Evolutionary conservation across 2,113 vertebrate genomes (phyloP).

Genomic region (Takifugu flavidus): DNA sequence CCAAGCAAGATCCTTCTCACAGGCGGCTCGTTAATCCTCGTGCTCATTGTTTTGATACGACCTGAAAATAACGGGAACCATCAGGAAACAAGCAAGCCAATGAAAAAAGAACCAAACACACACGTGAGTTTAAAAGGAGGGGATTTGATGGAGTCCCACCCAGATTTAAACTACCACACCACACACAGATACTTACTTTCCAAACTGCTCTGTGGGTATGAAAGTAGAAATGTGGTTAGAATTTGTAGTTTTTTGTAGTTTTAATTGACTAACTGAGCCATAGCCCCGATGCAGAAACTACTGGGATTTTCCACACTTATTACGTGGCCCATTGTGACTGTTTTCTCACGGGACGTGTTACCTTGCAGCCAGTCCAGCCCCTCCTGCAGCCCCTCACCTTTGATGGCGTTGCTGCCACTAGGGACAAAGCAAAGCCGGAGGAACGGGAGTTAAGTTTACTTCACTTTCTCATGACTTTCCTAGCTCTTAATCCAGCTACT

Average conservation of each 20-base stretch:
- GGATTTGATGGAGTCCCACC: slow-evolving; percentile 7
- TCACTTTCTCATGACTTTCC: slow-evolving; percentile 46
- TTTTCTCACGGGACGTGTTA: slow-evolving; percentile 48
- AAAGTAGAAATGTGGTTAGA: background rate
- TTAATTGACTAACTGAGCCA: background rate
- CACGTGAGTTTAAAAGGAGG: background rate
- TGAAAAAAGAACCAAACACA: too few species aligned
- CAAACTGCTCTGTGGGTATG: slow-evolving; percentile 84
- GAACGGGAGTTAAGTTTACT: slow-evolving; percentile 28
- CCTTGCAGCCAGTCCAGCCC: slow-evolving; percentile 98
- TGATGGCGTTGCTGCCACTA: slow-evolving; percentile 93
- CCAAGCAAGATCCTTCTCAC: slow-evolving; percentile 6
- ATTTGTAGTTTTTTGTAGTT: background rate
- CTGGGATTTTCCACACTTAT: background rate
- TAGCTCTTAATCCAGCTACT: slow-evolving; percentile 45
- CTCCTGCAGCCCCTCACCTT: slow-evolving; percentile 94
- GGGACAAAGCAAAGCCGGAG: slow-evolving; percentile 52
- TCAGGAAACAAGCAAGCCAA: background rate
- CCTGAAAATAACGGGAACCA: slow-evolving; percentile 43
- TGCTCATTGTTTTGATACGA: slow-evolving; percentile 71
- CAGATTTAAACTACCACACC: slow-evolving; percentile 5
- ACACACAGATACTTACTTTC: slow-evolving; percentile 82
- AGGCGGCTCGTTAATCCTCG: slow-evolving; percentile 45
- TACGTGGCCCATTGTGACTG: background rate
- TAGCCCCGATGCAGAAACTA: background rate